Evolutionary conservation across 2,888 invertebrate genomes (phyloP).

Genomic region (Drosophila cognata): DNA sequence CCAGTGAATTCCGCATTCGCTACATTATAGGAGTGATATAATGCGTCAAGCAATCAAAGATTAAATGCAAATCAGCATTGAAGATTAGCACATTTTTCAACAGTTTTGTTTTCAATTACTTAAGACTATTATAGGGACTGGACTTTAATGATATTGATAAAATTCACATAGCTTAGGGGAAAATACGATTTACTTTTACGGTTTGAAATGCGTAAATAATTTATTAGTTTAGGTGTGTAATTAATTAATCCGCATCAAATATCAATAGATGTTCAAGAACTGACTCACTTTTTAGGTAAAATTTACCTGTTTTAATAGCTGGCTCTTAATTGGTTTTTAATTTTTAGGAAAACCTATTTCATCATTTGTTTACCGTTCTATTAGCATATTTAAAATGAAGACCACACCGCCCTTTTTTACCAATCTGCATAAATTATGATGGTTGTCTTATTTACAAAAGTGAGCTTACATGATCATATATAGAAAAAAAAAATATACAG

Average conservation of each 20-base stretch:
- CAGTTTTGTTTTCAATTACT: neutral
- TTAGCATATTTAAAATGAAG: neutral
- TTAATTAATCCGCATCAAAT: neutral
- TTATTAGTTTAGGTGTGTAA: neutral
- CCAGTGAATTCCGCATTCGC: neutral
- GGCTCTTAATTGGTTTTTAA: neutral
- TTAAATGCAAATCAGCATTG: conserved; percentile 8
- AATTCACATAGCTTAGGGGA: neutral
- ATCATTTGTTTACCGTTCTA: neutral
- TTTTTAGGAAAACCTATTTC: no score
- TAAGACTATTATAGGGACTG: neutral
- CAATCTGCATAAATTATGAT: neutral
- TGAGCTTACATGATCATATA: neutral
- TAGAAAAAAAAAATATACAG: neutral
- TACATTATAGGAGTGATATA: neutral
- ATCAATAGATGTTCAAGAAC: neutral
- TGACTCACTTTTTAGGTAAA: neutral
- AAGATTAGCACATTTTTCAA: neutral
- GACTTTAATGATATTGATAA: neutral
- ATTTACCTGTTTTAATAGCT: neutral
- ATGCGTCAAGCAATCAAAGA: conserved; percentile 1
- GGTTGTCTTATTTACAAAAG: neutral
- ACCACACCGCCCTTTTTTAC: neutral
- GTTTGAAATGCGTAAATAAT: neutral
- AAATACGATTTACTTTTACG: neutral